Conservation (phyloP, 2,113 vertebrate genomes). For the Ptilonorhynchus violaceus region DNA sequence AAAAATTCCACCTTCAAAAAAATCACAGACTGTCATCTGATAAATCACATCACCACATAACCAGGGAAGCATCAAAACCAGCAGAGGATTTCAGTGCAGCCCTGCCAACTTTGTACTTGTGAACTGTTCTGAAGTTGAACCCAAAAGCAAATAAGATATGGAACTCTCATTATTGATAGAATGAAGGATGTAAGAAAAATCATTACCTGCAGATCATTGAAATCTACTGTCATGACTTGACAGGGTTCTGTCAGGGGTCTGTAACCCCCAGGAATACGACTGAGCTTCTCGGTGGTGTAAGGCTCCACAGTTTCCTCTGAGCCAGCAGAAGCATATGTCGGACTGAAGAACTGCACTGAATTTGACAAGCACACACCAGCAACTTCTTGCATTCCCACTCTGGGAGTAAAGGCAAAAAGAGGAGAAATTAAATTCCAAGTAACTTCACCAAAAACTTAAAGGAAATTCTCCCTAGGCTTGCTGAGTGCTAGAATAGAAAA, state of each 20-base stretch:
- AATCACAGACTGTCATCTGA: background rate
- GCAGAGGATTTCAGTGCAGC: background rate
- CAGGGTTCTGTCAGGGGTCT: slow-evolving; percentile 84
- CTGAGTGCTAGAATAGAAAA: background rate
- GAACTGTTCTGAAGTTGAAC: background rate
- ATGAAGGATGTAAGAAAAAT: background rate
- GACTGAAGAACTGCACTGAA: slow-evolving; percentile 83
- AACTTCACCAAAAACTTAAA: background rate
- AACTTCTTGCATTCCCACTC: slow-evolving; percentile 76
- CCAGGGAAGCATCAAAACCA: background rate
- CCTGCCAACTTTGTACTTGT: background rate
- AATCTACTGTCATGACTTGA: slow-evolving; percentile 86
- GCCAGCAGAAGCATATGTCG: slow-evolving; percentile 73
- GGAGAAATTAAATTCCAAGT: background rate
- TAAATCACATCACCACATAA: background rate
- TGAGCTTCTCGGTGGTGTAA: slow-evolving; percentile 94
- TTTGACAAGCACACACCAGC: slow-evolving; percentile 79
- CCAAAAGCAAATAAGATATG: accelerated
- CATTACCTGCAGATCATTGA: slow-evolving; percentile 88
- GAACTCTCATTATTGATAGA: background rate
- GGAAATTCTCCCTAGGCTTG: background rate
- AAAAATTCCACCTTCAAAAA: background rate
- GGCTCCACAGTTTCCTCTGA: slow-evolving; percentile 87
- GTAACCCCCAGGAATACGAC: slow-evolving; percentile 86
- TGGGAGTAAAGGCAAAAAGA: slow-evolving; percentile 30